Evolutionary conservation across 2,113 vertebrate species (phyloP), one percentile per base, ranked within the genome.

Genomic region (Peromyscus leucopus): DNA sequence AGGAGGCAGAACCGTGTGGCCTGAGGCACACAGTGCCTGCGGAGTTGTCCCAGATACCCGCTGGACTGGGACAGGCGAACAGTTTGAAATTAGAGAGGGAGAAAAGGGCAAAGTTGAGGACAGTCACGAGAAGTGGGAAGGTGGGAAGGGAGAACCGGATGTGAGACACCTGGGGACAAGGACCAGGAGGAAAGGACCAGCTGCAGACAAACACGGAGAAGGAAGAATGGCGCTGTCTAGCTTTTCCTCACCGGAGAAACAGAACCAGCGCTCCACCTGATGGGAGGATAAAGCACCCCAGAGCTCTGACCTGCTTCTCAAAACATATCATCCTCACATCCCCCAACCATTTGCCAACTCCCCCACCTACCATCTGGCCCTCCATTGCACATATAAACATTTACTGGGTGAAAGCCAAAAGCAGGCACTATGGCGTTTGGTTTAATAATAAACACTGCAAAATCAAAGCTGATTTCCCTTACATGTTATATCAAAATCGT

Each of bases 201-300:
- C 28, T 2, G n/a, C 8, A 5, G 48, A 46, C 36, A 0, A 0
- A 19, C 2, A 15, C 21, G 0, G 0, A 51, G 28, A 11, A 21
- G 39, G 0, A 33, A 42, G 63, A 24, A 10, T 7, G 0, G 19
- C 36, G 6, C n/a, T 7, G 6, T 31, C 75, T 26, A 24, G 78
- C 48, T 74, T 19, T 31, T n/a, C 78, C 85, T 76, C 74, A 16
- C 15, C 74, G 26, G 36, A 7, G 17, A 67, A 80, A 42, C 5
- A 46, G 67, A 46, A 36, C 86, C 4, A 12, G 13, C 7, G 4
- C n/a, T 6, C 3, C 17, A 7, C 36, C 74, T 7, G 0, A 19
- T 0, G n/a, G 6, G 17, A 4, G 5, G 12, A 15, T 36, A 17
- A 13, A 59, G 33, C 63, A 31, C 78, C 75, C 93, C 51, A 21